Conservation (phyloP, 1,140 invertebrate species). For the Euglossa dilemma region DNA sequence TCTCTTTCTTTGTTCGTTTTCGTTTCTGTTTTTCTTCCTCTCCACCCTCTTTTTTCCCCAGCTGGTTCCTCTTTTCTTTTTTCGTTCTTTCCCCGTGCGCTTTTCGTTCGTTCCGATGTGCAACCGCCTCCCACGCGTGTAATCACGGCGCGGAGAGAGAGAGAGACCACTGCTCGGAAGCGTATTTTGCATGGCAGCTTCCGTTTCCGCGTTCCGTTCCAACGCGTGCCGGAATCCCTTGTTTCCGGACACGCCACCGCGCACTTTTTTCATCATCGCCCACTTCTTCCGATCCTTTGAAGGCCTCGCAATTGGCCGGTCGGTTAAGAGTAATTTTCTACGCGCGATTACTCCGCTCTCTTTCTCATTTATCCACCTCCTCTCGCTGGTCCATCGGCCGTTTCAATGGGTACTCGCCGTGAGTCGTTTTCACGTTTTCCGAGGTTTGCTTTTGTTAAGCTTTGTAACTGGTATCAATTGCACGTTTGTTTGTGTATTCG, state of each 20-base stretch:
- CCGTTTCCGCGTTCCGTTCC: not conserved
- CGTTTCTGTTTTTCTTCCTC: not conserved
- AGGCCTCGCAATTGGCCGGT: too few species aligned
- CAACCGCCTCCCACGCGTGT: not conserved
- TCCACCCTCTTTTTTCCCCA: not conserved
- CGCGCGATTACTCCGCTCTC: too few species aligned
- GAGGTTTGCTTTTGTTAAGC: too few species aligned
- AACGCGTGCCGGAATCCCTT: not conserved
- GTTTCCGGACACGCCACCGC: not conserved
- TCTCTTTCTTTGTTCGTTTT: not conserved
- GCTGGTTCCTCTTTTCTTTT: not conserved
- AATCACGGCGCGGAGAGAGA: not conserved
- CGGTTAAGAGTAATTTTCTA: too few species aligned
- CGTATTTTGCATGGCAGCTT: constrained; percentile 16
- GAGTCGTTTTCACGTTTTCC: too few species aligned
- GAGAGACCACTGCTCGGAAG: not conserved
- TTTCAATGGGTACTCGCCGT: too few species aligned
- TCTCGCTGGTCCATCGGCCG: too few species aligned
- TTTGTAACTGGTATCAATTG: too few species aligned
- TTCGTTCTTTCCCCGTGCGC: not conserved
- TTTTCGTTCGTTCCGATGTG: not conserved
- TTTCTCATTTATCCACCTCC: too few species aligned
- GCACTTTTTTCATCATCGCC: not conserved
- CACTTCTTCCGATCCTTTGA: not conserved
- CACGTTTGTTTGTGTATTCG: too few species aligned